A percentile compares a stretch with the other conserved stretches of the same genome.
Evolutionary conservation across 2,888 invertebrate genomes (phyloP).

Genomic region (Bembecia ichneumoniformis): DNA sequence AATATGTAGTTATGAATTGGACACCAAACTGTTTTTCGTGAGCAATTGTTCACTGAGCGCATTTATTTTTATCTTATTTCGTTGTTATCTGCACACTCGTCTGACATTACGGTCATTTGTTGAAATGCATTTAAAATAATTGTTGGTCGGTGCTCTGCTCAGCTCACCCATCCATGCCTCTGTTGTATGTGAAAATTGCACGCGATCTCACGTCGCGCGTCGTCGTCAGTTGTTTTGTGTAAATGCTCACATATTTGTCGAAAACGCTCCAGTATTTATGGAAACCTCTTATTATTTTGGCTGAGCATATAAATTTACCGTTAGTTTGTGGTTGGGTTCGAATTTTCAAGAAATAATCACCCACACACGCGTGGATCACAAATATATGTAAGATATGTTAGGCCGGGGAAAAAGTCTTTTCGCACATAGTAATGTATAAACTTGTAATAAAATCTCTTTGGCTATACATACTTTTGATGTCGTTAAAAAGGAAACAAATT

Average conservation of each 20-base stretch:
- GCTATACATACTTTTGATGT: too few species aligned
- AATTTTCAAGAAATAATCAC: background rate
- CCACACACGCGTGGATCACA: too few species aligned
- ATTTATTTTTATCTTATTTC: conserved; percentile 43
- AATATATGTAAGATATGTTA: too few species aligned
- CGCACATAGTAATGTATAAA: too few species aligned
- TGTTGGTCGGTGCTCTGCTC: conserved; percentile 50
- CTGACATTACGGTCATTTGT: conserved; percentile 70
- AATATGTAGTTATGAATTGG: too few species aligned
- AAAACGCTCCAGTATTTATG: conserved; percentile 47
- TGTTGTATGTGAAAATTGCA: conserved; percentile 61
- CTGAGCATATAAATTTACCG: background rate
- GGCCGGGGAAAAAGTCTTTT: too few species aligned
- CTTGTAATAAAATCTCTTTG: too few species aligned
- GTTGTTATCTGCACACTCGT: conserved; percentile 45
- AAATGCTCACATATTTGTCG: conserved; percentile 69
- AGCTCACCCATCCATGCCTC: conserved; percentile 55
- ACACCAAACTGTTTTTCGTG: too few species aligned
- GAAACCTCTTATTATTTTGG: conserved; percentile 13
- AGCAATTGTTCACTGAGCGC: conserved; percentile 45
- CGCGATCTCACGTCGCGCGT: conserved; percentile 42
- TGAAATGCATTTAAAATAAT: conserved; percentile 73
- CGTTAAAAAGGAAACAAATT: too few species aligned
- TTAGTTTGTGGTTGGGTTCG: background rate
- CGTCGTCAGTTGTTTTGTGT: conserved; percentile 40